Percentiles rank a stretch among this genome's conserved stretches.
Conservation (phyloP, 2,888 invertebrate genomes). For the Hyalella azteca region DNA sequence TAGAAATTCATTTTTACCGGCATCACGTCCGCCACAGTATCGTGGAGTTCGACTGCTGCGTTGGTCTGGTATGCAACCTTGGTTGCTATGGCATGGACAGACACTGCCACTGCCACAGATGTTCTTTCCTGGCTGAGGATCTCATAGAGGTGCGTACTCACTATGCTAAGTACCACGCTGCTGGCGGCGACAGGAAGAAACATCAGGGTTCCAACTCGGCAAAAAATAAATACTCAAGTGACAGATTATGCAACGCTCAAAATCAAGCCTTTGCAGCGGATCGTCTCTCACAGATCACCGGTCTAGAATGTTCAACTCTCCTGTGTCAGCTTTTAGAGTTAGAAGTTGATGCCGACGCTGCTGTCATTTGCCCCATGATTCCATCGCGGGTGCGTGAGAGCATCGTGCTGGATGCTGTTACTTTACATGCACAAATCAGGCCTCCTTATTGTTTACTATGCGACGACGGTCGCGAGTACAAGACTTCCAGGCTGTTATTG, state of each 20-base stretch:
- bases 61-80: conserved; percentile 14
- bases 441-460: background rate
- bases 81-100: background rate
- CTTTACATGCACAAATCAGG: background rate
- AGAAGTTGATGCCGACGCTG: background rate
- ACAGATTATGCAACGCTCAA: background rate
- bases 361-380: background rate
- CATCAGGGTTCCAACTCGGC: background rate
- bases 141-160: background rate
- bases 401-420: conserved; percentile 4
- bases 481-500: background rate
- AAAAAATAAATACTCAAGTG: background rate
- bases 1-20: conserved; percentile 12
- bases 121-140: conserved; percentile 1
- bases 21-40: conserved; percentile 8
- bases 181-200: too few species aligned
- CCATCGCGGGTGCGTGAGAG: background rate
- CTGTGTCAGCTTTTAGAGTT: background rate
- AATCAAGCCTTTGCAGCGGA: too few species aligned
- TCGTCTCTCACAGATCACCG: background rate
- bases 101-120: conserved; percentile 7
- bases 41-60: background rate
- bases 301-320: background rate
- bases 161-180: background rate
- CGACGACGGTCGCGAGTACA: conserved; percentile 27